Percentiles rank a stretch among this genome's conserved stretches.
Conservation (phyloP, 2,797 vertebrate genomes). For the Chaenodraco wilsoni region DNA sequence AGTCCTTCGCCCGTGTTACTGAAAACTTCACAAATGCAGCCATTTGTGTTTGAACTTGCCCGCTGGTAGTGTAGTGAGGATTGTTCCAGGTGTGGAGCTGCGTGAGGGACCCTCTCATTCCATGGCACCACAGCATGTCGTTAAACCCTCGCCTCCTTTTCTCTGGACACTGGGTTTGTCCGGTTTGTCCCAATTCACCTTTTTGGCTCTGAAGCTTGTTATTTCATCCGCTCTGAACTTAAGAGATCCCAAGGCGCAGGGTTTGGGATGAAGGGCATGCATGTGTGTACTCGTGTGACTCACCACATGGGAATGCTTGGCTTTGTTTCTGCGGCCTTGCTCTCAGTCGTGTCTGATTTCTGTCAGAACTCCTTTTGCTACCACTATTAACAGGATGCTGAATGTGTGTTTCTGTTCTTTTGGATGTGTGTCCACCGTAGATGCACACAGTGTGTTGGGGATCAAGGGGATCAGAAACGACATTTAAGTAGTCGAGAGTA, state of each 20-base stretch:
- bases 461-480: not conserved
- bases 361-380: conserved; percentile 31
- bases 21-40: conserved; percentile 41
- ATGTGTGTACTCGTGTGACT: conserved; percentile 67
- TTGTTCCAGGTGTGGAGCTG: conserved; percentile 36
- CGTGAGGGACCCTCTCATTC: conserved; percentile 44
- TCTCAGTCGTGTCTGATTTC: conserved; percentile 40
- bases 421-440: conserved; percentile 25
- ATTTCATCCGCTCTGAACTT: conserved; percentile 42
- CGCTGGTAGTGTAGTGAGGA: conserved; percentile 11
- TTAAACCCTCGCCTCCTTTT: not conserved
- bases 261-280: conserved; percentile 58
- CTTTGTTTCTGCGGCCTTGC: conserved; percentile 64
- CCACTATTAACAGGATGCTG: conserved; percentile 43
- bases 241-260: conserved; percentile 38
- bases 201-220: conserved; percentile 30
- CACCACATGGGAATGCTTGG: conserved; percentile 70
- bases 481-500: not conserved
- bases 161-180: conserved; percentile 9
- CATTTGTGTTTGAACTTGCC: conserved; percentile 67
- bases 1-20: conserved; percentile 19
- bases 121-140: conserved; percentile 23
- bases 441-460: conserved; percentile 51
- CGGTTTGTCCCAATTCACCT: conserved; percentile 32
- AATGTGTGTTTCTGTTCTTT: conserved; percentile 24